A percentile compares a stretch with the other conserved stretches of the same genome.
Evolutionary conservation across 2,797 vertebrate genomes (phyloP).

Genomic region (Aratinga solstitialis): DNA sequence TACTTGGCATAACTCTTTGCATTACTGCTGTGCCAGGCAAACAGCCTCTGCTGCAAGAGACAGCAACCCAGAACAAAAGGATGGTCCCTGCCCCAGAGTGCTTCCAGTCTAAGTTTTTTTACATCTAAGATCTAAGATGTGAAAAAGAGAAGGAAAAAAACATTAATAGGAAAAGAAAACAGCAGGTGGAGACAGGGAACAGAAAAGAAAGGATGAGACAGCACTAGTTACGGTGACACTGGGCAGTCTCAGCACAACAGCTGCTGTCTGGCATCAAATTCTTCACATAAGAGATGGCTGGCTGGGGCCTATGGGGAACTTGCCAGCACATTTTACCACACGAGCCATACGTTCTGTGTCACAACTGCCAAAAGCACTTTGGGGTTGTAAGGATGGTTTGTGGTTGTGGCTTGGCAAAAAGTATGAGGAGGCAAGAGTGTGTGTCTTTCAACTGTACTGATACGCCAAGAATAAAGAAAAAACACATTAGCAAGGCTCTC

Average conservation of each 20-base stretch:
- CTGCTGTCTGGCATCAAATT: slow-evolving; percentile 49
- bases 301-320: not conserved
- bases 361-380: slow-evolving; percentile 59
- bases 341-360: slow-evolving; percentile 63
- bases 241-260: slow-evolving; percentile 20
- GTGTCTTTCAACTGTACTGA: slow-evolving; percentile 27
- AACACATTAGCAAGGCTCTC: not conserved
- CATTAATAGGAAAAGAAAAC: not conserved
- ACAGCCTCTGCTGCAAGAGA: rapidly evolving
- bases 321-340: slow-evolving; percentile 68
- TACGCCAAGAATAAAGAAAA: slow-evolving; percentile 26
- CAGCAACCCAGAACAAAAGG: not conserved
- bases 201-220: slow-evolving; percentile 37
- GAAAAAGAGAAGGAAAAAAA: not conserved
- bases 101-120: not conserved
- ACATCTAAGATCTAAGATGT: not conserved
- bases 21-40: not conserved
- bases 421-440: slow-evolving; percentile 4
- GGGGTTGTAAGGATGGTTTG: slow-evolving; percentile 39
- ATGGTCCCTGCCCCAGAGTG: not conserved
- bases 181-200: slow-evolving; percentile 58
- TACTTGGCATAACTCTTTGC: not conserved
- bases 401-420: slow-evolving; percentile 61
- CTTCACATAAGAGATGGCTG: slow-evolving; percentile 2
- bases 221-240: not conserved